Evolutionary conservation across 1,140 invertebrate genomes (phyloP), one percentile per base, ranked within the genome.

Genomic region (Subanguina moxae): DNA sequence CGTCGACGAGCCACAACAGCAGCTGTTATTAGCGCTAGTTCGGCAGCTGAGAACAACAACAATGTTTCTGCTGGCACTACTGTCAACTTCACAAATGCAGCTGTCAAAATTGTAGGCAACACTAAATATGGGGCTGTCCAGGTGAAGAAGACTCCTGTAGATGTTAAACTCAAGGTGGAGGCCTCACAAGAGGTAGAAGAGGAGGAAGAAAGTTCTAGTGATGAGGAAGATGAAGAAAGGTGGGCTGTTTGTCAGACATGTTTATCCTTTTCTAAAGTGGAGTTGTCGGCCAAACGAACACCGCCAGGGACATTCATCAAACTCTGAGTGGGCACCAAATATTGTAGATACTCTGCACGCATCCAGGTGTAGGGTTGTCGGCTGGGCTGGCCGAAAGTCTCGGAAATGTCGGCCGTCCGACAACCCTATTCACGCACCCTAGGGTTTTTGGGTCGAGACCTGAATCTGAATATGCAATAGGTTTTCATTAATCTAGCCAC

Each of bases 191-290:
- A 52, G 23, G n/a, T 52, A 3, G 48, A 52, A 25, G 23, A 25
- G 8, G 63, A 76, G 11, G 19, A 42, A 0, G 65, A 67, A 30
- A 76, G 66, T 64, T 27, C 42, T 30, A 23, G 19, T 30, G 66
- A 76, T 28, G 73, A 75, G 30, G 74, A 74, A n/a, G 74, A 78
- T 9, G 72, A 79, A 21, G 76, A 75, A 59, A 65, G 59, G 71
- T 73, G 59, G n/a, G 59, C 43, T 67, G 25, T 45, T 65, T 28
- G n/a, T 19, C 30, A 21, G 67, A 67, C 17, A n/a, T 19, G n/a
- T 45, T 45, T 11, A 45, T n/a, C n/a, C 43, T 45, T 45, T 45
- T n/a, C 43, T 13, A 45, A 45, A 13, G 11, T 45, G 43, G n/a
- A n/a, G n/a, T n/a, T n/a, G n/a, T n/a, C n/a, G n/a, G n/a, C n/a